Percentiles rank a stretch among this genome's conserved stretches.
Evolutionary conservation across 2,113 vertebrate genomes (phyloP).

Genomic region (Phylloscopus trochilus): DNA sequence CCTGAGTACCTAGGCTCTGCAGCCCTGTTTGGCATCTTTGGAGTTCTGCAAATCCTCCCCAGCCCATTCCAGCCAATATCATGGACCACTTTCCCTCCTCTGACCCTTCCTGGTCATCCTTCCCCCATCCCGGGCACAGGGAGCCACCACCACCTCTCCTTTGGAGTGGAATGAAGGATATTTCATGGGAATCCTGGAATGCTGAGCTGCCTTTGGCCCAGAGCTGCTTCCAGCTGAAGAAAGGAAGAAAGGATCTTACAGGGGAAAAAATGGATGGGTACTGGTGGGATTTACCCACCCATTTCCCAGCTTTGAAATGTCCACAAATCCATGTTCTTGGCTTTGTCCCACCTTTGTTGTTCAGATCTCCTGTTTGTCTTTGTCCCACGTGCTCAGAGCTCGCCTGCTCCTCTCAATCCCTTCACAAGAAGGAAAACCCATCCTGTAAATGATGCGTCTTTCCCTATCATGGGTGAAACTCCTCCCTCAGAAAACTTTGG

Average conservation of each 20-base stretch:
- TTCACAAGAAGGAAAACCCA: neutral
- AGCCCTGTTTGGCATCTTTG: neutral
- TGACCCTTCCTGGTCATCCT: neutral
- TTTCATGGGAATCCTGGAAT: neutral
- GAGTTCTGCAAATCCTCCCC: neutral
- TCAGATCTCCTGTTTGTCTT: neutral
- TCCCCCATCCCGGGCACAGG: neutral
- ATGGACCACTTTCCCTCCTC: accelerated
- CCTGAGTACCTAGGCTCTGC: neutral
- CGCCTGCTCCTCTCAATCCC: neutral
- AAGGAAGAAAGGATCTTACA: neutral
- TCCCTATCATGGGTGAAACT: neutral
- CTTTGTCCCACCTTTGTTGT: neutral
- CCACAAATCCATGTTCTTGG: neutral
- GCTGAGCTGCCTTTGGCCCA: neutral
- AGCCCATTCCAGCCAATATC: neutral
- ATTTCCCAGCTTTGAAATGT: neutral
- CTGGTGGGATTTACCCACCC: neutral
- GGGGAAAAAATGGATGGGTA: neutral
- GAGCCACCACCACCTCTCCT: neutral
- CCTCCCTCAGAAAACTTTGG: neutral
- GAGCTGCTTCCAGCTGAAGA: neutral
- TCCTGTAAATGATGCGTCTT: neutral
- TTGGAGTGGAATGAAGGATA: neutral
- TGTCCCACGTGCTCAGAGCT: neutral